A percentile compares a stretch with the other conserved stretches of the same genome.
These are phyloP conservation scores for Calyptommatus sinebrachiatus DNA, from an alignment of 2,113 vertebrate species.

Conservation along the genomic window DNA sequence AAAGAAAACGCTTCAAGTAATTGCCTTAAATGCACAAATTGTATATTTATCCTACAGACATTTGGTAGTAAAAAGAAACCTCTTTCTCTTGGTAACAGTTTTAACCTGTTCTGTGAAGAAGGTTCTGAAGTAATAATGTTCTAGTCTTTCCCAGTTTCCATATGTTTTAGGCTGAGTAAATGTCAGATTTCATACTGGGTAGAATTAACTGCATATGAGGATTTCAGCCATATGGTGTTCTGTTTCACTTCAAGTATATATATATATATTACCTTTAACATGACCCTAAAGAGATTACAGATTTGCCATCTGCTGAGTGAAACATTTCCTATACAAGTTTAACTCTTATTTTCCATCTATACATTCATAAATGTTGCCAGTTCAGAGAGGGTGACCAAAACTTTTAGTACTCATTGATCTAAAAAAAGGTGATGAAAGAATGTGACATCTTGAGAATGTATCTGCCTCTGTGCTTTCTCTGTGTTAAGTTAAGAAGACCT, in stretches of 20 bases:
- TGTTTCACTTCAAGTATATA: not conserved
- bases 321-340: not conserved
- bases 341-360: not conserved
- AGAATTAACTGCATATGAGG: not conserved
- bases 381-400: not conserved
- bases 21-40: conserved; percentile 4
- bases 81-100: accelerated
- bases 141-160: not conserved
- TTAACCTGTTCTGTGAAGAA: not conserved
- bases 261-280: not conserved
- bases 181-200: not conserved
- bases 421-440: not conserved
- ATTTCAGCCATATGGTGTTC: not conserved
- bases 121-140: not conserved
- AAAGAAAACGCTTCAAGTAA: conserved; percentile 5
- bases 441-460: not conserved
- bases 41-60: not conserved
- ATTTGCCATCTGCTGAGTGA: conserved; percentile 4
- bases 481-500: not conserved
- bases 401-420: not conserved
- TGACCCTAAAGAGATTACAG: not conserved
- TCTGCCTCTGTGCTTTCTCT: not conserved
- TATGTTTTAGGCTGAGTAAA: conserved; percentile 4
- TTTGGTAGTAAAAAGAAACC: not conserved
- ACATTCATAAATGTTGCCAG: not conserved